A percentile compares a stretch with the other conserved stretches of the same genome.
Evolutionary conservation across 2,797 vertebrate species (phyloP).

Genomic region (Cercopithecus diana): DNA sequence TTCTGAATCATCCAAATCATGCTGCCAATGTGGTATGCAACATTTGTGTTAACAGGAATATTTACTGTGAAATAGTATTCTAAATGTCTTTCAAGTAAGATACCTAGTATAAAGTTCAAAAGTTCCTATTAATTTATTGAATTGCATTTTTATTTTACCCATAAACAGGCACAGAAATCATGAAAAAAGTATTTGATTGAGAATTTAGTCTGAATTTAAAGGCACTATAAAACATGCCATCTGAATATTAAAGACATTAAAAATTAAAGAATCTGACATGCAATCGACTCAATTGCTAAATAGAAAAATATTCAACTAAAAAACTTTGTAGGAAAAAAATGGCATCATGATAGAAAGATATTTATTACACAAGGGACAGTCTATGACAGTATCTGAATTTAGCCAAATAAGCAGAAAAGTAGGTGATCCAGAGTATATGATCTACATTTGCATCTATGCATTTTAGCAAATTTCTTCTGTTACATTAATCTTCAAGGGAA

Average conservation of each 20-base stretch:
- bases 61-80: slow-evolving; percentile 9
- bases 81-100: slow-evolving; percentile 45
- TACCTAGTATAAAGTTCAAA: not conserved
- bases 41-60: not conserved
- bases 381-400: not conserved
- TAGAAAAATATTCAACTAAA: not conserved
- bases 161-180: slow-evolving; percentile 23
- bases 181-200: not conserved
- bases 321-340: slow-evolving; percentile 8
- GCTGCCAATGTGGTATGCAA: not conserved
- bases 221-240: not conserved
- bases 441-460: slow-evolving; percentile 16
- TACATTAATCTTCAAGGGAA: slow-evolving; percentile 59
- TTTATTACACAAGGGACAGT: not conserved
- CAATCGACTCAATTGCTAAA: slow-evolving; percentile 54
- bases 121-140: slow-evolving; percentile 32
- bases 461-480: slow-evolving; percentile 57
- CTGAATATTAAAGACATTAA: slow-evolving; percentile 1
- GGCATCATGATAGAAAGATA: not conserved
- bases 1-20: slow-evolving; percentile 19
- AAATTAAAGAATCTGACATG: not conserved
- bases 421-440: slow-evolving; percentile 7
- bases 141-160: slow-evolving; percentile 31
- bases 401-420: slow-evolving; percentile 51
- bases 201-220: slow-evolving; percentile 35